Percentiles rank a stretch among this genome's conserved stretches.
Evolutionary conservation across 2,797 vertebrate species (phyloP).

Genomic region (Australoheros facetus): DNA sequence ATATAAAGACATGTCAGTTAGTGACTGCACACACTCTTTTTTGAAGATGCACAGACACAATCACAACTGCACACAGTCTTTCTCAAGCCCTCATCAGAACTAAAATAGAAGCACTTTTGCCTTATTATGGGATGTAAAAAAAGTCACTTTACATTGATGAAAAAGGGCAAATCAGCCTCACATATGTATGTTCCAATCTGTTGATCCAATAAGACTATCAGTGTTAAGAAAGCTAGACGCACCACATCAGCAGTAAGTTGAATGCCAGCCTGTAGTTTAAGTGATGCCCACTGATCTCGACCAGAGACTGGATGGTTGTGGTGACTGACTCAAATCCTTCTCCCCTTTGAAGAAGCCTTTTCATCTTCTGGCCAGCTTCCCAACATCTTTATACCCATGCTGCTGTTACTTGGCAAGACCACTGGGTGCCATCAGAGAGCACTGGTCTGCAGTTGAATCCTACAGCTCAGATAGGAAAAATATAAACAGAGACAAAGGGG

Average conservation of each 20-base stretch:
- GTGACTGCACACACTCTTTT: slow-evolving; percentile 27
- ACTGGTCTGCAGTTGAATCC: background rate
- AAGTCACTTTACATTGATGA: slow-evolving; percentile 34
- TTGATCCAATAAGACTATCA: slow-evolving; percentile 9
- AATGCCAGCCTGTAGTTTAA: background rate
- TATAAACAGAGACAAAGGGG: background rate
- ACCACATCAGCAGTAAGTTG: background rate
- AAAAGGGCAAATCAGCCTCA: slow-evolving; percentile 14
- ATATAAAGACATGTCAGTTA: slow-evolving; percentile 19
- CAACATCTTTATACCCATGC: slow-evolving; percentile 18
- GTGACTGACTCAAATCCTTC: background rate
- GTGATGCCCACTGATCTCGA: slow-evolving; percentile 4
- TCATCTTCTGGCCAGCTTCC: slow-evolving; percentile 16
- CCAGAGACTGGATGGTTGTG: background rate
- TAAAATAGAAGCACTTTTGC: slow-evolving; percentile 41
- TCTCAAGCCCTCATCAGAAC: slow-evolving; percentile 41
- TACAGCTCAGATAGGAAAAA: background rate
- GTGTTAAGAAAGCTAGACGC: background rate
- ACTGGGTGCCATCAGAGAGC: slow-evolving; percentile 64
- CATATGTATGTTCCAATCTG: slow-evolving; percentile 2
- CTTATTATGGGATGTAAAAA: slow-evolving; percentile 30
- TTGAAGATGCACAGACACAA: slow-evolving; percentile 14
- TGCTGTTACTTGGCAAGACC: slow-evolving; percentile 49
- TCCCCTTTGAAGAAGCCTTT: background rate
- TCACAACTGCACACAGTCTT: slow-evolving; percentile 15